These are phyloP conservation scores for Rhea pennata DNA, from an alignment of 2,113 vertebrate genomes.

Conservation along the genomic window DNA sequence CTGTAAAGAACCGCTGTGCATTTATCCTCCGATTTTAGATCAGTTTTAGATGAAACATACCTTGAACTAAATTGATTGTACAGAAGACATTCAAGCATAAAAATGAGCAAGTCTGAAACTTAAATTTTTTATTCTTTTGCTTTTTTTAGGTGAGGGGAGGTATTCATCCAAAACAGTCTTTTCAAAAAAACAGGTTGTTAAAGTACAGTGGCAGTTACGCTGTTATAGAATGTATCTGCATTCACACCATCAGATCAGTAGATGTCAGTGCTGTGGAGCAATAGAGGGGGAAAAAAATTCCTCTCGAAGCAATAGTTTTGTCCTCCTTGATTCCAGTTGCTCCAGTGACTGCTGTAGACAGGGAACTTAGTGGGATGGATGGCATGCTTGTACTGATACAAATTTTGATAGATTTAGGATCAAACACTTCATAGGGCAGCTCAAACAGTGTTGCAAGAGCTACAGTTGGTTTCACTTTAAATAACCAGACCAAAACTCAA, in stretches of 20 bases:
- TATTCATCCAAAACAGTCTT: background rate
- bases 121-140: background rate
- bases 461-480: background rate
- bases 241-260: background rate
- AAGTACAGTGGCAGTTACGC: background rate
- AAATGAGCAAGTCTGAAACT: background rate
- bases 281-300: background rate
- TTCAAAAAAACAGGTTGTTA: background rate
- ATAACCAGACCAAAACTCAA: background rate
- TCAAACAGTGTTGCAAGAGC: background rate
- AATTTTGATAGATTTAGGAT: background rate
- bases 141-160: background rate
- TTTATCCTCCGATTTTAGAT: background rate
- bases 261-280: background rate
- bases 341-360: background rate
- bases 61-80: background rate
- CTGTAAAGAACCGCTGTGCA: background rate
- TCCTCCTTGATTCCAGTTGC: background rate
- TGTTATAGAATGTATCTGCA: rapidly evolving
- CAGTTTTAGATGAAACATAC: background rate
- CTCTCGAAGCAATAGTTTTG: background rate
- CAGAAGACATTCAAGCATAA: background rate
- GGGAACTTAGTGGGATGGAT: background rate
- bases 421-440: background rate
- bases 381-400: background rate